A percentile compares a stretch with the other conserved stretches of the same genome.
Evolutionary conservation across 2,113 vertebrate genomes (phyloP).

Genomic region (Mustela nigripes): DNA sequence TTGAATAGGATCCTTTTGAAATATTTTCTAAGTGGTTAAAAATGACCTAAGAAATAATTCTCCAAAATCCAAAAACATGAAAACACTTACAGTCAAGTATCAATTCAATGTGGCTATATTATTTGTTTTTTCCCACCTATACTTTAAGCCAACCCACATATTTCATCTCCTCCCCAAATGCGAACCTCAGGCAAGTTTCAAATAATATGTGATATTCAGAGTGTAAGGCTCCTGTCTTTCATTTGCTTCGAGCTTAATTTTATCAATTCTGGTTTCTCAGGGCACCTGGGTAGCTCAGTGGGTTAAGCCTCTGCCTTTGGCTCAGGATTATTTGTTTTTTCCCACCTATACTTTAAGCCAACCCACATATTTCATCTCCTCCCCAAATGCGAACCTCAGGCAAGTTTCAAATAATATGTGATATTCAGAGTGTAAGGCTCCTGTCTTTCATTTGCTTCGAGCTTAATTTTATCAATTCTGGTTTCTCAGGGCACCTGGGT

Average conservation of each 20-base stretch:
- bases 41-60: background rate
- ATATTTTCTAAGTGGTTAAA: background rate
- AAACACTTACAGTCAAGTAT: background rate
- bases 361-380: background rate
- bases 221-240: background rate
- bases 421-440: background rate
- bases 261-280: background rate
- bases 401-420: background rate
- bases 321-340: background rate
- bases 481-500: background rate
- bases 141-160: background rate
- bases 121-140: background rate
- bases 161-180: background rate
- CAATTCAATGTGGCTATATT: background rate
- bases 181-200: background rate
- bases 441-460: background rate
- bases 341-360: background rate
- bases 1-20: background rate
- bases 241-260: background rate
- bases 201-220: background rate
- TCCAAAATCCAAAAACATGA: background rate
- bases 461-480: background rate
- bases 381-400: background rate
- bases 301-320: no score
- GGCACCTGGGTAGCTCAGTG: no score